Evolutionary conservation across 64 coral and sea anemone species (phyloP), one percentile per base, ranked within the genome.

Genomic region (Montipora efflorescens): DNA sequence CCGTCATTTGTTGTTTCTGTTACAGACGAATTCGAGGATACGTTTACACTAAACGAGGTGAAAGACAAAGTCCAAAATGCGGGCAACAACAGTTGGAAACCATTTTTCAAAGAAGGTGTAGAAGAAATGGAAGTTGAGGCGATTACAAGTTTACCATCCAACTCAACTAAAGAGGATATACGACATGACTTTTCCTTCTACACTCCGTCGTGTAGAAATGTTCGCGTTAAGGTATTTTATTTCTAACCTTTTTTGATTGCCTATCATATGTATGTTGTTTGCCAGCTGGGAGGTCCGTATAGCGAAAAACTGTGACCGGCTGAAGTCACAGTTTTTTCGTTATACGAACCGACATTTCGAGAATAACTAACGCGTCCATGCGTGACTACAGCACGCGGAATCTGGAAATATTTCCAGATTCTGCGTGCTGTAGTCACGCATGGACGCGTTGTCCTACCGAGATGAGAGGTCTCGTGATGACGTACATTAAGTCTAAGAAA

Each of bases 21-120:
- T 86, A 19, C 19, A 86, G 82, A 86, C 43, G 82, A 86, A 86
- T 7, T 22, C 7, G 16, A 72, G 44, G 64, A 72, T 12, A 86
- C 67, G 0, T 86, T 86, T 71, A 86, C 82, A 5, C 64, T 86
- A 64, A 86, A 86, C 0, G 67, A 86, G 3, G n/a, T 85, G 7
- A 49, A 85, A 85, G 44, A 85, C 21, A 85, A 70, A 48, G 5
- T 85, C 9, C 36, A 85, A 62, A 25, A 14, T 12, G 22, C 10
- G 2, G 9, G 4, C 5, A n/a, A 50, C 25, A 49, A 50, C 5
- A 20, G 45, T 71, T 85, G 82, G 82, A 71, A 21, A 47, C n/a
- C 44, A 0, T 48, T 71, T 14, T 85, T 85, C 44, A 23, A 48
- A n/a, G 82, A 20, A 47, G 59, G 21, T 8, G 10, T 85, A 3